Conservation (phyloP, 2,113 vertebrate species). For the Mus spicilegus region DNA sequence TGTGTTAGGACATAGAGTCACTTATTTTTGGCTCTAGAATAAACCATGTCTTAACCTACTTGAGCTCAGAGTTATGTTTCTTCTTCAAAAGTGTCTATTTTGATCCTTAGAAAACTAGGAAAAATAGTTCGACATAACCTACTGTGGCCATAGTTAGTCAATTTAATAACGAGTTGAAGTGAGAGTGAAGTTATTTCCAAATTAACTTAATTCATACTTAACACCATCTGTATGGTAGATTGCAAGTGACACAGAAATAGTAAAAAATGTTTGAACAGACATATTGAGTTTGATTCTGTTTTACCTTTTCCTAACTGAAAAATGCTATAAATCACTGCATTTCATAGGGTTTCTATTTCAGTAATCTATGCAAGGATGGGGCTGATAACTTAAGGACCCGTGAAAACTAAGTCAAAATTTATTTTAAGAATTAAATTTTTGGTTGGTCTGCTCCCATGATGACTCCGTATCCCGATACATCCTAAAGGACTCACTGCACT, state of each 20-base stretch:
- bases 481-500: too few species aligned
- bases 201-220: not conserved
- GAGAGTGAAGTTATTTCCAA: not conserved
- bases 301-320: not conserved
- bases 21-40: not conserved
- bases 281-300: not conserved
- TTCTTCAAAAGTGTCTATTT: not conserved
- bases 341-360: not conserved
- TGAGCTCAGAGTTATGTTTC: not conserved
- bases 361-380: not conserved
- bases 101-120: not conserved
- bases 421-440: not conserved
- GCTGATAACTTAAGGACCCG: not conserved
- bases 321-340: not conserved
- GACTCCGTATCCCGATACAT: too few species aligned
- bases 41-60: not conserved
- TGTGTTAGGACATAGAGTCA: not conserved
- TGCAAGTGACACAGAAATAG: not conserved
- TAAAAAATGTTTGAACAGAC: not conserved
- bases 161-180: not conserved
- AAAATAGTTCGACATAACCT: not conserved
- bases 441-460: too few species aligned
- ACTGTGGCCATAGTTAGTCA: not conserved
- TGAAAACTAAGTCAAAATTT: conserved; percentile 25
- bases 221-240: not conserved